Evolutionary conservation across 2,797 vertebrate genomes (phyloP), one percentile per base, ranked within the genome.

Genomic region (Microhierax caerulescens): DNA sequence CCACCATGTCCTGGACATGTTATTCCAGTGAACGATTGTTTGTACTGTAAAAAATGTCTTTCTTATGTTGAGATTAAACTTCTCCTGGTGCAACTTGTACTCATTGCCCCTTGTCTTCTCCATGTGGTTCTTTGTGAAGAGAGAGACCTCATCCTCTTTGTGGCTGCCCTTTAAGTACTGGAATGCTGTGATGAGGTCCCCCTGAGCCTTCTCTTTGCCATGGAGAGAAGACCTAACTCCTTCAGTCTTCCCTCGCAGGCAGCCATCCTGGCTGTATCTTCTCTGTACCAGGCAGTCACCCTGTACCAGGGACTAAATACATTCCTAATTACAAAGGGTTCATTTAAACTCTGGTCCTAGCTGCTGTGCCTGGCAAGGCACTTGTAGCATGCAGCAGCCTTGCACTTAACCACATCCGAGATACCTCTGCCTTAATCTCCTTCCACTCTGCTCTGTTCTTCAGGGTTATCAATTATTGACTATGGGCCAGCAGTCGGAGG

Each of bases 1-100:
- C n/a, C 22, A 65, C 24, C 5, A 27, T 0, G 0, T 43, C 14
- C 13, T 59, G 9, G 25, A 2, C 10, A 77, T 4, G 7, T 70
- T 67, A 54, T 59, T 67, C 7, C n/a, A 50, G 10, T 43, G 25
- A 73, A 45, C 13, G 5, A 13, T 34, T 36, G 21, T 43, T 76
- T 53, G 34, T 39, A 50, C 17, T 14, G 12, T 24, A 51, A 67
- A 64, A 57, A 60, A 30, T 10, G 5, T 32, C 3, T 67, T 68
- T 85, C 65, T 56, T 47, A 30, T 10, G 4, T 41, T 0, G 0
- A 80, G 11, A 7, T 27, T 17, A 74, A 84, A 50, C 19, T 16
- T 74, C 15, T 45, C 12, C 8, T 83, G 3, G 5, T 70, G 13
- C 9, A 80, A 15, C 5, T 23, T 54, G 17, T 61, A 27, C 7